Percentiles rank a stretch among this genome's conserved stretches.
phyloP scores from a whole-genome alignment of 2,113 vertebrate species.

The Vulpes lagopus region DNA sequence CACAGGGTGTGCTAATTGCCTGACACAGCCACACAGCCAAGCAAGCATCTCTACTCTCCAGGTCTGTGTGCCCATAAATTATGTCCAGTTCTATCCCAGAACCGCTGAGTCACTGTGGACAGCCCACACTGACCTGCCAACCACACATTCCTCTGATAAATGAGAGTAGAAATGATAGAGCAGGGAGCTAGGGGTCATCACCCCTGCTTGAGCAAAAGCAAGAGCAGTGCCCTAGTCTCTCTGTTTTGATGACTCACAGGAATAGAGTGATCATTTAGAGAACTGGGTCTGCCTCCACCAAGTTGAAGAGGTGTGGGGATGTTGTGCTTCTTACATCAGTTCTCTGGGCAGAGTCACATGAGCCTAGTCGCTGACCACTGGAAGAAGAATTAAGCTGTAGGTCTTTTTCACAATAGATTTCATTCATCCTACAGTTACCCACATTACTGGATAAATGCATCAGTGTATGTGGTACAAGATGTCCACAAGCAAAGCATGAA shows the following conservation, averaged over 20 bases:
- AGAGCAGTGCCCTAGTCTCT: not conserved
- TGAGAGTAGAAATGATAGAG: conserved; percentile 13
- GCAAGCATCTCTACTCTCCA: not conserved
- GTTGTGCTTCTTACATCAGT: not conserved
- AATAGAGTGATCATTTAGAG: not conserved
- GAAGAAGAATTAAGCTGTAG: not conserved
- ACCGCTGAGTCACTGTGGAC: not conserved
- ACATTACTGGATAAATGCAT: not conserved
- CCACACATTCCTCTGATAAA: not conserved
- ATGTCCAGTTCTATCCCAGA: not conserved
- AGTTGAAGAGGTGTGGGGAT: not conserved
- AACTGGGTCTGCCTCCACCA: not conserved
- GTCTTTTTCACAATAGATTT: not conserved
- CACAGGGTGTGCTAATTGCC: not conserved
- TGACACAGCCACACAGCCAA: not conserved
- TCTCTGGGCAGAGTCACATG: not conserved
- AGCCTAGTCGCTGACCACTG: not conserved
- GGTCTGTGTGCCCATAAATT: not conserved
- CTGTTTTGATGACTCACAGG: not conserved
- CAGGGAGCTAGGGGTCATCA: not conserved
- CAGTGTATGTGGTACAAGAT: not conserved
- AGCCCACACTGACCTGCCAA: not conserved
- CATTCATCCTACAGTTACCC: not conserved
- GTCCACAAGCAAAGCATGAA: not conserved
- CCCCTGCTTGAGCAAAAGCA: not conserved